Base-by-base conservation (phyloP, 2,113 vertebrate genomes). In the Callipepla squamata region DNA sequence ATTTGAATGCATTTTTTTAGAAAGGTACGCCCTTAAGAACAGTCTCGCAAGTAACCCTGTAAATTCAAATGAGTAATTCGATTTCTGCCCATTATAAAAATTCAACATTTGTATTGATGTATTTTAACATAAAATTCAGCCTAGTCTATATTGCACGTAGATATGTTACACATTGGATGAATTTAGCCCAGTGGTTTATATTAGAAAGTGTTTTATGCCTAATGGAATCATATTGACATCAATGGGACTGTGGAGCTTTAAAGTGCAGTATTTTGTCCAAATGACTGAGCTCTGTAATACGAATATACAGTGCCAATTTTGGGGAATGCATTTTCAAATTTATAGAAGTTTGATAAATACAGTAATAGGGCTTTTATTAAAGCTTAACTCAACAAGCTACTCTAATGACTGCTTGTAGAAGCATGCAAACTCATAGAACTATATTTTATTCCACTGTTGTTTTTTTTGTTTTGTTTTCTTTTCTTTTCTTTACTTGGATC, bases 201-300 rank as follows among this genome's bases (percentile, higher is more conserved):
- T 80, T 82, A 85, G 63, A 66, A 93, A 57, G 51, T 74, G 34
- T 57, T 87, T 94, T 85, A 67, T 87, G 61, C 72, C 51, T 85
- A 85, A 91, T 66, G 42, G 81, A 93, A 87, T 93, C 75, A 65
- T 67, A 95, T 80, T 93, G 87, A 87, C 50, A 87, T 91, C 85
- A 92, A 28, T 87, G 72, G 13, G 38, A 77, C 81, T 85, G 26
- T 59, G 51, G 50, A 91, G 79, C 63, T 84, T 77, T 89, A 92
- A 91, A 92, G 55, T 63, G 70, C 63, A 93, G 26, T 94, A 80
- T 92, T 93, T 93, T 87, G 89, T 91, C 55, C 67, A 89, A 96
- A 87, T 80, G 81, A 57, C 75, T 87, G 72, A 92, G 65, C 45
- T 89, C 75, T 91, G 28, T 83, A 80, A 85, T 93, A 77, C 17